These are phyloP conservation scores for Chironomus tepperi DNA, from an alignment of 1,140 invertebrate genomes.

Conservation along the genomic window DNA sequence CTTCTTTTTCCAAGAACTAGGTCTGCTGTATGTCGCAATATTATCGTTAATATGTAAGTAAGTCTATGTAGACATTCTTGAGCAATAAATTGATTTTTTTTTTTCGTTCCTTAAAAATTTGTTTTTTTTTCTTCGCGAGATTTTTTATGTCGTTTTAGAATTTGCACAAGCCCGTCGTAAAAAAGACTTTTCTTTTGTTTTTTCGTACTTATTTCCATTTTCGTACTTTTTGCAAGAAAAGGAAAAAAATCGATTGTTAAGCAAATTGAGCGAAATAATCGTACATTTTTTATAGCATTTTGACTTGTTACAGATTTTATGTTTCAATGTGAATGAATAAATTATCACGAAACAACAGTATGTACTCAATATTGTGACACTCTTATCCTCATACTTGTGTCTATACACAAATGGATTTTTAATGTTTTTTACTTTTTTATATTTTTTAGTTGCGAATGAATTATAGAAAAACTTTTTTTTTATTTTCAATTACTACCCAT, in stretches of 20 bases:
- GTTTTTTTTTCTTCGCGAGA: neutral
- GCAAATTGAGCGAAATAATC: slow-evolving; percentile 8
- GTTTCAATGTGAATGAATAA: neutral
- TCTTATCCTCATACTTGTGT: neutral
- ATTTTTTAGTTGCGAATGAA: no score
- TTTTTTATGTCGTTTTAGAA: neutral
- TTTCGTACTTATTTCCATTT: neutral
- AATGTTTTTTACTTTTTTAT: neutral
- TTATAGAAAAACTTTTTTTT: no score
- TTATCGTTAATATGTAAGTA: neutral
- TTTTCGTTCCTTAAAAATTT: neutral
- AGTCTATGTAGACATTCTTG: neutral
- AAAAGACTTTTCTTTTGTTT: neutral
- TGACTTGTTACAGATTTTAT: slow-evolving; percentile 2
- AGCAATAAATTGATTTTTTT: slow-evolving; percentile 18
- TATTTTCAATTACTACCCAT: no score
- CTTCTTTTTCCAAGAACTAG: neutral
- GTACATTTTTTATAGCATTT: slow-evolving; percentile 14
- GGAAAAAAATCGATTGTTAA: slow-evolving; percentile 7
- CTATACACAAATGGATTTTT: neutral
- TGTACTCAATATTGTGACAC: neutral
- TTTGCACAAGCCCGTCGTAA: neutral
- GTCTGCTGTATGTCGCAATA: neutral
- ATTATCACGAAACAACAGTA: neutral
- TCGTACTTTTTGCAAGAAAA: neutral